Conservation (phyloP, 2,797 vertebrate genomes). For the Melanotaenia boesemani region DNA sequence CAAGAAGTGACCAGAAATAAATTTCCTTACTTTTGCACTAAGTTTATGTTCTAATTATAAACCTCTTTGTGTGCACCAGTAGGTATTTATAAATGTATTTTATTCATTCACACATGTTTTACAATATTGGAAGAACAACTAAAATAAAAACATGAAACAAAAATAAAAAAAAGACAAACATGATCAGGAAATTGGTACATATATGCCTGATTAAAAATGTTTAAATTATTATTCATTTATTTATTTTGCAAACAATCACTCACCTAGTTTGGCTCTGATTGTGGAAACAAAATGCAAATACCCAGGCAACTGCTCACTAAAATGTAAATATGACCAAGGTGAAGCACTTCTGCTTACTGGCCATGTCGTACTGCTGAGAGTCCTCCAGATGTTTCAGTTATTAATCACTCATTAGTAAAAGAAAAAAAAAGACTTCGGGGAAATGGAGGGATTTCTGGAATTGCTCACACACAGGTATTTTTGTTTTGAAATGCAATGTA, state of each 20-base stretch:
- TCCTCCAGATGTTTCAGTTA: conserved; percentile 59
- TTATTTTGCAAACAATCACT: neutral
- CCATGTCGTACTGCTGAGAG: conserved; percentile 59
- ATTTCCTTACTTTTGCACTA: no score
- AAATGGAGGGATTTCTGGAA: conserved; percentile 63
- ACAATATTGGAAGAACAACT: neutral
- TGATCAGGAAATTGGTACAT: neutral
- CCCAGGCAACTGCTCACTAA: conserved; percentile 66
- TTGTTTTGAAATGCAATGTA: conserved; percentile 39
- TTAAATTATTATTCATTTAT: neutral
- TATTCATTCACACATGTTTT: neutral
- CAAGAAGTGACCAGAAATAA: no score
- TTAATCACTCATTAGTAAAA: conserved; percentile 80
- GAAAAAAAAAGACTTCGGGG: conserved; percentile 64
- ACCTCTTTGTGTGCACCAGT: no score
- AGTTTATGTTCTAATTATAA: neutral
- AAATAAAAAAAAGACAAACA: neutral
- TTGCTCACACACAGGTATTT: conserved; percentile 58
- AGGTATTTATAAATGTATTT: neutral
- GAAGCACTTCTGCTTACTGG: conserved; percentile 65
- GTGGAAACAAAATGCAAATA: conserved; percentile 58
- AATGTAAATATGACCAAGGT: conserved; percentile 80
- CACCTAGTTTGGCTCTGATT: no score
- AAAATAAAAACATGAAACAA: neutral
- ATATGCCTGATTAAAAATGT: neutral